phyloP scores from a whole-genome alignment of 92 coral and sea anemone species.

The Phenganax stokvisi region DNA sequence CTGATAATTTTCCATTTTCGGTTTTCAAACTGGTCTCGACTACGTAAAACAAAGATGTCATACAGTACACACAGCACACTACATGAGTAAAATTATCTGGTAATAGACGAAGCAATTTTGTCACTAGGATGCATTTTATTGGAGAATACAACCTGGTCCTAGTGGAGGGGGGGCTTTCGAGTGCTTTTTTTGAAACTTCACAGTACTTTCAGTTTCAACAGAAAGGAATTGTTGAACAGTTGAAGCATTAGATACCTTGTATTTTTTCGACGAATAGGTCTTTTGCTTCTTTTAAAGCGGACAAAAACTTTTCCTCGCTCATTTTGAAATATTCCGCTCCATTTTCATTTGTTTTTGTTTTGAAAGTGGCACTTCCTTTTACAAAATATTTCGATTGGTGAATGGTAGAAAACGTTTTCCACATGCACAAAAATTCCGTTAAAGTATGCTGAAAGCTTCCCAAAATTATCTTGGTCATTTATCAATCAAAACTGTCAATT shows the following conservation, averaged over 20 bases:
- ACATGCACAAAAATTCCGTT: not conserved
- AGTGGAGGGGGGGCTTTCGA: no score
- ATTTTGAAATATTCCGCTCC: conserved; percentile 15
- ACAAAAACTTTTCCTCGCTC: conserved; percentile 25
- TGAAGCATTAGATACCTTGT: conserved; percentile 14
- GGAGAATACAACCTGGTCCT: no score
- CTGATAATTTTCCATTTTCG: conserved; percentile 8
- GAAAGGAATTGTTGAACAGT: no score
- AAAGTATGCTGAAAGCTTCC: not conserved
- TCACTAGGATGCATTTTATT: no score
- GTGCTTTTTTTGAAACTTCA: no score
- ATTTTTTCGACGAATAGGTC: conserved; percentile 10
- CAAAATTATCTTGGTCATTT: no score
- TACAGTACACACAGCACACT: not conserved
- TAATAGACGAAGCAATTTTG: no score
- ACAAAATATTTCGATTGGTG: not conserved
- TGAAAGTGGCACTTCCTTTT: not conserved
- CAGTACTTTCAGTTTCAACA: no score
- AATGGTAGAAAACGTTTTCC: not conserved
- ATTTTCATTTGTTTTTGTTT: not conserved
- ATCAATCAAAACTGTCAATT: no score
- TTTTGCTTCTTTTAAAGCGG: conserved; percentile 30
- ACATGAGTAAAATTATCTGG: no score
- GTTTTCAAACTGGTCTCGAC: not conserved
- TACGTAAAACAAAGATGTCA: not conserved